These are phyloP conservation scores for Rhamnusium bicolor DNA, from an alignment of 2,888 invertebrate genomes.

Conservation along the genomic window DNA sequence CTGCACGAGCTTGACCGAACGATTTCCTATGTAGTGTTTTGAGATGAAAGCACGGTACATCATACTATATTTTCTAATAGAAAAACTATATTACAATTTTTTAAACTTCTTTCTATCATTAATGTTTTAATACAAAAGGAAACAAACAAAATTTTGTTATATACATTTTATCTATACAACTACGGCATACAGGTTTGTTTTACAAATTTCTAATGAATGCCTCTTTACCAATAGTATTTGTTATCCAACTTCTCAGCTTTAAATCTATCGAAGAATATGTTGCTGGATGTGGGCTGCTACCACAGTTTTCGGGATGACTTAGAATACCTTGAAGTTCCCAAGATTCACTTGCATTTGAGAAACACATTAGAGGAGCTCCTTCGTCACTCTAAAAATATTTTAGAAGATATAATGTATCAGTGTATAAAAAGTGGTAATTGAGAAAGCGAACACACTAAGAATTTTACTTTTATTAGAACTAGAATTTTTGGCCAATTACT, in stretches of 20 bases:
- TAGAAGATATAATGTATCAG: background rate
- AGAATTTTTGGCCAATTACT: too few relatives aligned
- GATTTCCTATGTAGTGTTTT: too few relatives aligned
- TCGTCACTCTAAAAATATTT: constrained; percentile 75
- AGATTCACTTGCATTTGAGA: constrained; percentile 70
- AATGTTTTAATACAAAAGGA: too few relatives aligned
- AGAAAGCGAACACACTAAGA: too few relatives aligned
- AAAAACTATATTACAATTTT: too few relatives aligned
- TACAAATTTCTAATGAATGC: constrained; percentile 10
- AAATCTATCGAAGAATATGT: constrained; percentile 72
- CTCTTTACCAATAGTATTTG: constrained; percentile 67
- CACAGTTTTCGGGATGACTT: constrained; percentile 76
- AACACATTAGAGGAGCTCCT: constrained; percentile 79
- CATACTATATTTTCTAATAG: too few relatives aligned
- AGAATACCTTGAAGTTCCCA: constrained; percentile 78
- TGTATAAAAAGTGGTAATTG: too few relatives aligned
- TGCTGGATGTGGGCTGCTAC: constrained; percentile 74
- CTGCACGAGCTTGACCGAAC: too few relatives aligned
- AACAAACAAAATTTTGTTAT: background rate
- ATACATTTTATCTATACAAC: background rate
- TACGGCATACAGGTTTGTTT: background rate
- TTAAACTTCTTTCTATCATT: too few relatives aligned
- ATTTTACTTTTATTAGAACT: too few relatives aligned
- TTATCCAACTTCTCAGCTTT: constrained; percentile 69
- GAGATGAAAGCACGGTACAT: too few relatives aligned